Percentiles rank a stretch among this genome's conserved stretches.
Evolutionary conservation across 2,888 invertebrate species (phyloP).

Genomic region (Saturnia pavonia): DNA sequence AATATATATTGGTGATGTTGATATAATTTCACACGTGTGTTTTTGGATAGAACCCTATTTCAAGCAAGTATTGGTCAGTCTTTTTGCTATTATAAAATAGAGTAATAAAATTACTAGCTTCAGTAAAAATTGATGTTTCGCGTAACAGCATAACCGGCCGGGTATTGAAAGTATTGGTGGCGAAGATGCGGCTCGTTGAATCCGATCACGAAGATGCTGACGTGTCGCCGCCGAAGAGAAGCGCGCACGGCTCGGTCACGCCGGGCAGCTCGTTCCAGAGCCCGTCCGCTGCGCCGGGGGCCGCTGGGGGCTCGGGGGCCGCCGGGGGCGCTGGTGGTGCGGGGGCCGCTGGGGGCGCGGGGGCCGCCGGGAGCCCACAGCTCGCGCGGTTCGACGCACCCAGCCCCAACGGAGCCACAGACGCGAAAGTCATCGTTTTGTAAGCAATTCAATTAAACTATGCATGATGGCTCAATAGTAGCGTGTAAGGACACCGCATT

Average conservation of each 20-base stretch:
- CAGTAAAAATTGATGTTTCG: neutral
- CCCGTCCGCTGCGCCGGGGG: neutral
- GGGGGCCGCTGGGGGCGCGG: slow-evolving; percentile 15
- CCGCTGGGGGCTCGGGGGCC: slow-evolving; percentile 11
- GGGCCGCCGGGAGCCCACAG: slow-evolving; percentile 20
- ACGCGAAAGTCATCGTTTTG: slow-evolving; percentile 61
- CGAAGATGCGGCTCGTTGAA: slow-evolving; percentile 61
- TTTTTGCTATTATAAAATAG: too few relatives aligned
- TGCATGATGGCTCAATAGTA: too few relatives aligned
- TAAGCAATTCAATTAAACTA: slow-evolving; percentile 40
- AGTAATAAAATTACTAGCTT: too few relatives aligned
- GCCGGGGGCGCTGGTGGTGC: slow-evolving; percentile 13
- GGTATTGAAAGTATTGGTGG: slow-evolving; percentile 65
- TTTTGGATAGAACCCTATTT: too few relatives aligned
- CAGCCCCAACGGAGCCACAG: slow-evolving; percentile 70
- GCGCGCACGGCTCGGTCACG: slow-evolving; percentile 3
- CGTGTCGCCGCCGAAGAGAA: slow-evolving; percentile 41
- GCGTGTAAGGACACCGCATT: too few relatives aligned
- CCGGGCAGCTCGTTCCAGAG: neutral
- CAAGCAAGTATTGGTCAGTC: too few relatives aligned
- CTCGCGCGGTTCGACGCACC: slow-evolving; percentile 60
- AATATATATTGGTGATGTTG: too few relatives aligned
- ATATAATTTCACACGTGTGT: too few relatives aligned
- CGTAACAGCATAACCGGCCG: slow-evolving; percentile 48
- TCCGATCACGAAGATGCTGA: slow-evolving; percentile 28